Base-by-base conservation (phyloP, 2,113 vertebrate genomes). In the Platichthys flesus region DNA sequence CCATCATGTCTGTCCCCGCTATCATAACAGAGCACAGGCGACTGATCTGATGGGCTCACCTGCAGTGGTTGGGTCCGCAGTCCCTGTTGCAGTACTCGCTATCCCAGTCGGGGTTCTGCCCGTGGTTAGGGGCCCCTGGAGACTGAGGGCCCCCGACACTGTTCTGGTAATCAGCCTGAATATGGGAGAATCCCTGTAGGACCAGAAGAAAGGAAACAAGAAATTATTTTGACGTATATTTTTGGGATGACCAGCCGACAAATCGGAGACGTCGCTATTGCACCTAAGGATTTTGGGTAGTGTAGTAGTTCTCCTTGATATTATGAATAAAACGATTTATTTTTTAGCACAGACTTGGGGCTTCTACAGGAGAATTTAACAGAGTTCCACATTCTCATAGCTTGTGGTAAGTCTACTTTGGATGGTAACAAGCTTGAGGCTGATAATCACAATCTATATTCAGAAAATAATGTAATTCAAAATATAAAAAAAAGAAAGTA, bases 1-100 rank as follows among this genome's bases (percentile, higher is more conserved):
- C 28, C 65, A 40, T 51, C 1, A 7, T 9, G 8, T 16, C 18
- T 21, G 13, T 57, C n/a, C 51, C 9, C 0, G 26, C n/a, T n/a
- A 49, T 31, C 23, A 24, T 6, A 14, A 24, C 20, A 10, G 9
- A 77, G 28, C 51, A 62, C 35, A 20, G 9, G 9, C 4, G 21
- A 40, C 12, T 24, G 37, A n/a, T 71, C 55, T n/a, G 18, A 70
- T 28, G 52, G 42, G 90, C 95, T 94, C 83, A 97, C 98, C 96
- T 94, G 96, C 98, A 98, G 88, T 97, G 96, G 95, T 95, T 96
- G 88, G 97, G 94, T 88, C 97, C 96, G 71, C 98, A 99, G 92
- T 99, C 98, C 91, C 96, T 95, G 91, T 95, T 96, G 94, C 97
- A 96, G 94, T 96, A 99, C 67, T 97, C 97, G 77, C 82, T 91